Percentiles rank a stretch among this genome's conserved stretches.
Evolutionary conservation across 2,113 vertebrate species (phyloP).

Genomic region (Serilophus lunatus): DNA sequence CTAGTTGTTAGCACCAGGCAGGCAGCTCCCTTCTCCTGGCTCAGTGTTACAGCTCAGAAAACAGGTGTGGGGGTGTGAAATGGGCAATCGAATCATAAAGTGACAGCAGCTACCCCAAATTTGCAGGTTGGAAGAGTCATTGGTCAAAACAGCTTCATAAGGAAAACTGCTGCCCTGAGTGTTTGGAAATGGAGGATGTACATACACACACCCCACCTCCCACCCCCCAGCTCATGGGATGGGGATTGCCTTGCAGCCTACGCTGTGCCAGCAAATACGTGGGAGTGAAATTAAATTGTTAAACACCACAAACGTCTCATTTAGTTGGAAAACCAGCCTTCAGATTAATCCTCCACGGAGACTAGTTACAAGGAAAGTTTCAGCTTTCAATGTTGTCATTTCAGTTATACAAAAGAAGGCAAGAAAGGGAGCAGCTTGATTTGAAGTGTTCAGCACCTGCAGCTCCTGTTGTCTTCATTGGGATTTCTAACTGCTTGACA

Average conservation of each 20-base stretch:
- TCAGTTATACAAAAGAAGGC: neutral
- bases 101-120: neutral
- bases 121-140: neutral
- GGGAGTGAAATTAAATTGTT: neutral
- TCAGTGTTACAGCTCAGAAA: neutral
- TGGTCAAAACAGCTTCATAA: neutral
- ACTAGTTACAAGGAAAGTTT: neutral
- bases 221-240: neutral
- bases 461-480: neutral
- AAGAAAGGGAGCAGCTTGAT: neutral
- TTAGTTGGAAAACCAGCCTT: neutral
- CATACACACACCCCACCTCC: no score
- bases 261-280: fast-evolving
- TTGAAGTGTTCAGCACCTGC: neutral
- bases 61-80: neutral
- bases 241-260: neutral
- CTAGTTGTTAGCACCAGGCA: neutral
- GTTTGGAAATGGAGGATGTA: neutral
- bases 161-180: neutral
- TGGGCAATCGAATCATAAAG: neutral
- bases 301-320: neutral
- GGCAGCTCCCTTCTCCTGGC: neutral
- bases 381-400: conserved; percentile 2
- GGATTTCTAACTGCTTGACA: neutral
- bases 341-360: neutral